These are phyloP conservation scores for Halcyon senegalensis DNA, from an alignment of 2,113 vertebrate species.

Conservation along the genomic window DNA sequence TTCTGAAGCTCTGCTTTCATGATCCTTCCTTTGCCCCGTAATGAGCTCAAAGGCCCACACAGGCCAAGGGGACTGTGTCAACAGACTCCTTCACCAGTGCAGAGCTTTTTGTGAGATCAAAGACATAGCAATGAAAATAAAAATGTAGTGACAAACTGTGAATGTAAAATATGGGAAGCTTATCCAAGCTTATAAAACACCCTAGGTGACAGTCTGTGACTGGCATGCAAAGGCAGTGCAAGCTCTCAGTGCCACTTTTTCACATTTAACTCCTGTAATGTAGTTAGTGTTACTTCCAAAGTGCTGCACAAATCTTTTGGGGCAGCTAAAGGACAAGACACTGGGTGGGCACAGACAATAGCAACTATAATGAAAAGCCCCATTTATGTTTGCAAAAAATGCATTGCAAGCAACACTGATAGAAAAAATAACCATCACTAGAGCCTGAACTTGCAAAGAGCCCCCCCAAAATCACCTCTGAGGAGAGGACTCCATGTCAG, in stretches of 20 bases:
- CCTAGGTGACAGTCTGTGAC: neutral
- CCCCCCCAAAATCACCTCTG: neutral
- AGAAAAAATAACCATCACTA: neutral
- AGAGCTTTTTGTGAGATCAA: slow-evolving; percentile 28
- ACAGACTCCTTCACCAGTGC: neutral
- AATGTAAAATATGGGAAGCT: neutral
- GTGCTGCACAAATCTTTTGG: neutral
- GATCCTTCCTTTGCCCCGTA: neutral
- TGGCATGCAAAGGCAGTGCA: neutral
- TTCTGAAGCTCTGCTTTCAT: slow-evolving; percentile 13
- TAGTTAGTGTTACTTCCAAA: neutral
- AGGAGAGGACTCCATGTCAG: neutral
- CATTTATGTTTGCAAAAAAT: neutral
- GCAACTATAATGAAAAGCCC: neutral
- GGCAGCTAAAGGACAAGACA: neutral
- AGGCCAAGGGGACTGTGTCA: neutral
- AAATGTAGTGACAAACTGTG: neutral
- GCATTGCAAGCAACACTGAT: fast-evolving
- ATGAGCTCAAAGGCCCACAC: neutral
- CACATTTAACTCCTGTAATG: neutral
- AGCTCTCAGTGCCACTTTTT: neutral
- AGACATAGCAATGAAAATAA: slow-evolving; percentile 34
- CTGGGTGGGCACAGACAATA: neutral
- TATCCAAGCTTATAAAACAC: neutral
- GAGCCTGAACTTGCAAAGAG: neutral